Base-by-base conservation (phyloP, 1,140 invertebrate species). In the Mylabris phalerata region DNA sequence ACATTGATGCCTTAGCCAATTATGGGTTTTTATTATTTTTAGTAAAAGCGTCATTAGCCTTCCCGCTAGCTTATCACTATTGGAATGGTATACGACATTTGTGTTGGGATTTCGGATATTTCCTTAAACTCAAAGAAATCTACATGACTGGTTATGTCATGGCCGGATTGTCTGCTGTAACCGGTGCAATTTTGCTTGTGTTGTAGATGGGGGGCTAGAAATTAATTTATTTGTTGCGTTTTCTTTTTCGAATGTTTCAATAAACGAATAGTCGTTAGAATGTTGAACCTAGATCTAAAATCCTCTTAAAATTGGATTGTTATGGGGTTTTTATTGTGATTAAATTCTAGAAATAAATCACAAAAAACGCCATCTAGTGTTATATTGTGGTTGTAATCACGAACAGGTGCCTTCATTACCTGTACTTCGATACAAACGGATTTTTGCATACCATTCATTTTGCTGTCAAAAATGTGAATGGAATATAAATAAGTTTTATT, bases 21-120 rank as follows among this genome's bases (percentile, higher is more conserved):
- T 42, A 19, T 40, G 49, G 50, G 46, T 50, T 39, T 9, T 44
- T 46, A 10, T 55, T 67, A 7, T 58, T 27, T 50, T 32, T 25
- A 1, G 10, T 50, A 4, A 66, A 67, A 39, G 63, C 64, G 48
- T 43, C 59, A 7, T 40, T 69, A n/a, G 64, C 64, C 4, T 67
- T 67, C 50, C 67, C 67, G 5, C 41, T 69, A 25, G 54, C 60
- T 9, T 69, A 67, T 42, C 67, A 69, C 43, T 66, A 61, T 39
- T 65, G 62, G 56, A 69, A 69, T 61, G 67, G 66, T 27, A 63
- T 69, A 38, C 49, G 67, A 11, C 65, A 67, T 60, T 48, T 67
- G 19, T 48, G 52, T 4, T 64, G 62, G 65, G 62, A 62, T 40
- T 41, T 57, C 24, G 67, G 64, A 41, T 55, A 9, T 26, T 66